Evolutionary conservation across 2,888 invertebrate genomes (phyloP).

Genomic region (Schizaphis graminum): DNA sequence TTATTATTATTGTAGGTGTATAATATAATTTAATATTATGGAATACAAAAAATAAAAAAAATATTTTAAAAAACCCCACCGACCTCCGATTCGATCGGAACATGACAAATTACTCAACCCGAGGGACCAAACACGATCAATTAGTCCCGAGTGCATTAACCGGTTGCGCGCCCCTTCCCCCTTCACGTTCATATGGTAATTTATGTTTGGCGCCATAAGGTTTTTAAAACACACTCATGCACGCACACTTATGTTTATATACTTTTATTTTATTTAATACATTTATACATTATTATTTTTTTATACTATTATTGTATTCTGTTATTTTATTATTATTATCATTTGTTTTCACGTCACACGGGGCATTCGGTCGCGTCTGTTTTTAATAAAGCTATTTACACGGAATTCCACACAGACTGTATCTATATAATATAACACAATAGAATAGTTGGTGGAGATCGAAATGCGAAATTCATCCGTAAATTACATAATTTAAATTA

Average conservation of each 20-base stretch:
- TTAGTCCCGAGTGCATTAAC: conserved; percentile 65
- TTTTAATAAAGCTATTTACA: conserved; percentile 40
- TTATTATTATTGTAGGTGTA: conserved; percentile 46
- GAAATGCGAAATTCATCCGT: background rate
- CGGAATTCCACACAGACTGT: background rate
- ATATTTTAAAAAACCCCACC: conserved; percentile 32
- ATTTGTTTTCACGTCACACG: background rate
- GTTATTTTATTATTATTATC: conserved; percentile 18
- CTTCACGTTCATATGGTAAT: conserved; percentile 42
- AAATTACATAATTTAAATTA: background rate
- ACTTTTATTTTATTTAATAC: background rate
- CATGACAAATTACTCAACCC: conserved; percentile 65
- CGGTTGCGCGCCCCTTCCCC: conserved; percentile 40
- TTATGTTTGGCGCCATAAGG: conserved; percentile 64
- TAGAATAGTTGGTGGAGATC: too few relatives aligned
- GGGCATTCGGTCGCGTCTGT: background rate
- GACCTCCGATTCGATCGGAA: conserved; percentile 49
- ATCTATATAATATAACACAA: background rate
- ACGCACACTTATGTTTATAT: background rate
- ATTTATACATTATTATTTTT: conserved; percentile 29
- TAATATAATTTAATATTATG: background rate
- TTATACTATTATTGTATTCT: background rate
- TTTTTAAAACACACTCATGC: conserved; percentile 45
- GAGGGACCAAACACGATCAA: conserved; percentile 65
- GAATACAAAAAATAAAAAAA: background rate